A percentile compares a stretch with the other conserved stretches of the same genome.
Conservation (phyloP, 2,888 invertebrate species). For the Halictus ligatus region DNA sequence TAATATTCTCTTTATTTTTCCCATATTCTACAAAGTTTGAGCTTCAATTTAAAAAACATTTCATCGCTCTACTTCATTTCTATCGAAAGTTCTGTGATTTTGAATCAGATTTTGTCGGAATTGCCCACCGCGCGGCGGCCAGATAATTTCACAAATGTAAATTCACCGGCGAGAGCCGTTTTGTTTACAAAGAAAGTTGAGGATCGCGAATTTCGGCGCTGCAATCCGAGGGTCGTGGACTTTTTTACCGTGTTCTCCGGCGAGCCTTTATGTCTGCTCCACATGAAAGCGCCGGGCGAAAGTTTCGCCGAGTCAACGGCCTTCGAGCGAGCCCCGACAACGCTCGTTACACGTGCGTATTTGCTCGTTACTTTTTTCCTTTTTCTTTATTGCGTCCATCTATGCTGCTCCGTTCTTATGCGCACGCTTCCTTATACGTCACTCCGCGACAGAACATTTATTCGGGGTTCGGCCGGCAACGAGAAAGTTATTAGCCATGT, state of each 20-base stretch:
- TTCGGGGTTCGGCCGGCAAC: background rate
- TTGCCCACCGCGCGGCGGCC: too few relatives aligned
- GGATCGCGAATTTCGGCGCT: conserved; percentile 21
- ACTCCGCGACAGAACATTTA: background rate
- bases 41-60: too few relatives aligned
- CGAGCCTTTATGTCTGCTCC: conserved; percentile 70
- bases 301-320: conserved; percentile 81
- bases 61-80: too few relatives aligned
- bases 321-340: conserved; percentile 68
- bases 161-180: background rate
- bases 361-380: conserved; percentile 44
- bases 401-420: conserved; percentile 9
- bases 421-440: background rate
- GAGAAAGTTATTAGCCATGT: too few relatives aligned
- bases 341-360: conserved; percentile 56
- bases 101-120: too few relatives aligned
- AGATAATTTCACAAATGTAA: background rate
- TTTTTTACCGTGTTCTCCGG: conserved; percentile 52
- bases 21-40: too few relatives aligned
- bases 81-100: too few relatives aligned
- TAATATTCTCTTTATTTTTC: too few relatives aligned
- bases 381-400: conserved; percentile 54
- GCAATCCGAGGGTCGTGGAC: conserved; percentile 55
- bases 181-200: conserved; percentile 10
- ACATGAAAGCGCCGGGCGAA: conserved; percentile 81